Conservation (phyloP, 2,113 vertebrate genomes). For the Poecile atricapillus region DNA sequence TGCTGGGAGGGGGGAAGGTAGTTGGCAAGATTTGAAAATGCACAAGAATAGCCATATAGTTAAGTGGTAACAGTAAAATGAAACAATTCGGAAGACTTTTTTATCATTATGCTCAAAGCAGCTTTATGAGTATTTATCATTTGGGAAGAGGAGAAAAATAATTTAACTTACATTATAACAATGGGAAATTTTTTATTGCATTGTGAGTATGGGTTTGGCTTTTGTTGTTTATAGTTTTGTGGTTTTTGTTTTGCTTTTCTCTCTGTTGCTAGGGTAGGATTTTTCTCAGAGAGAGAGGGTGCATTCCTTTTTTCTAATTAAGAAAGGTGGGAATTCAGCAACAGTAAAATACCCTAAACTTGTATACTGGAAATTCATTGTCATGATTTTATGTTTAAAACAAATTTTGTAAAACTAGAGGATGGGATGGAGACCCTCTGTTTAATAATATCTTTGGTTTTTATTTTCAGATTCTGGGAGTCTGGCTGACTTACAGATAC, state of each 20-base stretch:
- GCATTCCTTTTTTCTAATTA: background rate
- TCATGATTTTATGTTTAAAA: background rate
- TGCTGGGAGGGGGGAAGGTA: background rate
- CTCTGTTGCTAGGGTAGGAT: background rate
- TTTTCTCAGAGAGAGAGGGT: background rate
- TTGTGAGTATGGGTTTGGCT: background rate
- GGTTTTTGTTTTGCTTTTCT: background rate
- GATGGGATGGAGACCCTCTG: background rate
- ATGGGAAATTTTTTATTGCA: background rate
- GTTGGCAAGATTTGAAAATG: background rate
- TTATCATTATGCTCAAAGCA: background rate
- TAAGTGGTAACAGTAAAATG: background rate
- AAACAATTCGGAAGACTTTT: background rate
- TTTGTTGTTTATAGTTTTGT: background rate
- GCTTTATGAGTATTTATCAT: background rate
- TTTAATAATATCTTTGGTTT: background rate
- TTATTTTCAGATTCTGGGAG: constrained; percentile 87
- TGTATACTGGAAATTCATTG: background rate
- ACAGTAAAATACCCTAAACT: background rate
- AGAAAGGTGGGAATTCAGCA: background rate
- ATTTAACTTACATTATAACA: background rate
- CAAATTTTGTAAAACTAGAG: background rate
- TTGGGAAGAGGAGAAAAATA: background rate
- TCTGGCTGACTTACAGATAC: constrained; percentile 93
- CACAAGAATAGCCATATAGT: background rate